Base-by-base conservation (phyloP, 2,888 invertebrate genomes). In the Ornithoptera priamus region DNA sequence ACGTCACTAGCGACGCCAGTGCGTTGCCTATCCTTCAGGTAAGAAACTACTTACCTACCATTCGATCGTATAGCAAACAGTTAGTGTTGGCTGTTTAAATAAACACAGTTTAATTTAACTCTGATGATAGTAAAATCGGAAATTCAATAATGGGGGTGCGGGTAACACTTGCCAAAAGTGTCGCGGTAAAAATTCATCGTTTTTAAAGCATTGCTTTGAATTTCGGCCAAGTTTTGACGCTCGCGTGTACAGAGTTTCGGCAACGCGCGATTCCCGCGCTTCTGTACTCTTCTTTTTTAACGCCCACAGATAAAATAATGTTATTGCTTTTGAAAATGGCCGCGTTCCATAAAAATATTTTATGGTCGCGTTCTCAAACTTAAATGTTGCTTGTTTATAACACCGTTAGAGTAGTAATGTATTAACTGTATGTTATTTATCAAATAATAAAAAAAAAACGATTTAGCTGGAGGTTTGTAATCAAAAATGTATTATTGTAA, bases 131-230 rank as follows among this genome's bases (percentile, higher is more conserved):
- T 68, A 62, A 62, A 68, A 62, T 68, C 63, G 58, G 20, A 64
- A 64, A 64, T 68, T 68, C 68, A 68, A 68, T 68, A 64, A 64
- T 68, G 63, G 59, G 59, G 36, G 65, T 39, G 56, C 56, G 65
- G 15, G 46, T 46, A 42, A 10, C 58, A 58, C 20, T 65, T 69
- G 69, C 69, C 69, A 69, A 66, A 66, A 65, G 30, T 46, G 57
- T 36, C 57, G 69, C 46, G 69, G 69, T 69, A 66, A 66, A 69
- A 69, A 69, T 61, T 62, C 69, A 58, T 65, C 58, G 57, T 24
- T 66, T 30, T 58, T 62, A 58, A 69, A 69, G 50, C 65, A 65
- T 62, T 69, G 62, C 62, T 69, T 69, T 69, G 69, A 69, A 69
- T 66, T 69, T 66, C 57, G 66, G 69, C 69, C 69, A 69, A 69